A percentile compares a stretch with the other conserved stretches of the same genome.
These are phyloP conservation scores for Drosophila triauraria DNA, from an alignment of 1,140 invertebrate species.

Conservation along the genomic window DNA sequence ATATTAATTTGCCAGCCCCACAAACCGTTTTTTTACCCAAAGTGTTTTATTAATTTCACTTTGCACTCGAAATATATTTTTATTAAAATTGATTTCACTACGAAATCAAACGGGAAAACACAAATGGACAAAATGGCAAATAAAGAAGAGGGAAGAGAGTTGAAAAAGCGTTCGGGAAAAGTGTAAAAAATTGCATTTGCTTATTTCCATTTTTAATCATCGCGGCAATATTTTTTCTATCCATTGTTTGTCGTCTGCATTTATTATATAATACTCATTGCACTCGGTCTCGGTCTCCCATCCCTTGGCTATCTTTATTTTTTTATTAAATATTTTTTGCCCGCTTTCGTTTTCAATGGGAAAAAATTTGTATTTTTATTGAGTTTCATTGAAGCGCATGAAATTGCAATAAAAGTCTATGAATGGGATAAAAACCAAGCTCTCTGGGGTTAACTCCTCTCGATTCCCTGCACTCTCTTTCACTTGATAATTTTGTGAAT, in stretches of 20 bases:
- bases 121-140: slow-evolving; percentile 25
- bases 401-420: slow-evolving; percentile 83
- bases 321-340: slow-evolving; percentile 28
- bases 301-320: slow-evolving; percentile 31
- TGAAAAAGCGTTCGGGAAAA: slow-evolving; percentile 16
- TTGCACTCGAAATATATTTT: slow-evolving; percentile 65
- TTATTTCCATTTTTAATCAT: slow-evolving; percentile 61
- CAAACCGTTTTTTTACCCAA: slow-evolving; percentile 9
- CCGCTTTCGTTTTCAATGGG: slow-evolving; percentile 23
- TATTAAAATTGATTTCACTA: slow-evolving; percentile 73
- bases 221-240: slow-evolving; percentile 41
- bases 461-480: not conserved
- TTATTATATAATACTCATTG: slow-evolving; percentile 50
- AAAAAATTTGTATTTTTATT: slow-evolving; percentile 71
- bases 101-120: slow-evolving; percentile 35
- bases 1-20: slow-evolving; percentile 34
- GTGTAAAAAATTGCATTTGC: slow-evolving; percentile 54
- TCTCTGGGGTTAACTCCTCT: slow-evolving; percentile 1
- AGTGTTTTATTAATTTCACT: slow-evolving; percentile 75
- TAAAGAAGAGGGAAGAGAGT: not conserved
- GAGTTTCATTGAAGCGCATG: slow-evolving; percentile 80
- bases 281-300: not conserved
- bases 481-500: slow-evolving; percentile 58
- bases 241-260: slow-evolving; percentile 53
- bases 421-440: slow-evolving; percentile 35